Evolutionary conservation across 2,888 invertebrate species (phyloP), one percentile per base, ranked within the genome.

Genomic region (Heliconius hortense): DNA sequence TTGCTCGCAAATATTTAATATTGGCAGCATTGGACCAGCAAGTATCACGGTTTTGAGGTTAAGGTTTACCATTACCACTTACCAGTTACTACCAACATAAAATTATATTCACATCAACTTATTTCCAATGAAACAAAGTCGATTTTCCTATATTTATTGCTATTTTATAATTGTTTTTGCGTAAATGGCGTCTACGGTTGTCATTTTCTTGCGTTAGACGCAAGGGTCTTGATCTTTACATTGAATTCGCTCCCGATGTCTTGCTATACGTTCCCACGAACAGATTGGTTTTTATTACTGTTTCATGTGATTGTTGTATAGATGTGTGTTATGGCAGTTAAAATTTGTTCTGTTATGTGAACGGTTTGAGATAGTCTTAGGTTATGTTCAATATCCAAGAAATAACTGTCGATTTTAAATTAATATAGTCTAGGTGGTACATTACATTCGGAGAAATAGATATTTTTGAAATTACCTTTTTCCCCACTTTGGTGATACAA

Each of bases 21-120:
- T 39, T 71, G 59, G 71, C 59, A 59, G 35, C 56, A 70, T 26
- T 60, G 59, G 39, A 60, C 60, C 71, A 39, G 31, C 71, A 79
- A 77, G 82, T 90, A 89, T 91, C 93, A 91, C 88, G 90, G 90
- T 93, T 93, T 93, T 92, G 92, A 94, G 93, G 93, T 94, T 92
- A 93, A 93, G 93, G 93, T 92, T 93, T 93, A 91, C 90, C 91
- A 92, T 93, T 93, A 92, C 87, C 76, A 77, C 66, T 56, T 66
- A 67, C 87, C 76, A 77, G 68, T 56, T 66, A 67, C 60, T 60
- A 66, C 67, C 67, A 78, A 43, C 62, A 59, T 73, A 56, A 67
- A 21, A n/a, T n/a, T 53, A 67, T 77, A 77, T 80, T 80, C 77
- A 82, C 77, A 18, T 21, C n/a, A 78, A 74, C 81, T 79, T 75